Base-by-base conservation (phyloP, 1,140 invertebrate species). In the Gonatopus flavifemur region DNA sequence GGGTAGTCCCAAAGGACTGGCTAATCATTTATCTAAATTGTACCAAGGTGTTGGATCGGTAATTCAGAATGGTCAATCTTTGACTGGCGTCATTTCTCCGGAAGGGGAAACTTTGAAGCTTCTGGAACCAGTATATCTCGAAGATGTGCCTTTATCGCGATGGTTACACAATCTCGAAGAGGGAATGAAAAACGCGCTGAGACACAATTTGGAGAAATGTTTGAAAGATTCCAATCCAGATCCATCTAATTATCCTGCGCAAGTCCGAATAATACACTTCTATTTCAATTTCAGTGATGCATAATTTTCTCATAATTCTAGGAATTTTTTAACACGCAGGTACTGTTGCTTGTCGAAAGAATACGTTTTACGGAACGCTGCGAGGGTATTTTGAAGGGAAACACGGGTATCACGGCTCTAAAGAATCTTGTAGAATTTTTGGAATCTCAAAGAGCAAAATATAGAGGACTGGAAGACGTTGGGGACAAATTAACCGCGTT, bases 21-120 rank as follows among this genome's bases (percentile, higher is more conserved):
- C 97, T 73, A 83, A 87, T 0, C 95, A 98, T 75, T 79, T 98
- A 56, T 94, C 95, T 63, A 98, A 98, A 79, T 77, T 98, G 12
- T 98, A 96, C 76, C 88, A 93, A 46, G 96, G 96, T 3, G 90
- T 97, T 45, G 82, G 90, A 62, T 83, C 73, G 43, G 87, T 96
- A 5, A 71, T 83, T 32, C 89, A 90, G 69, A 83, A 86, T 53
- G 78, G 84, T 20, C 75, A 81, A 28, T 75, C 75, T 33, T 64
- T 85, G 28, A 82, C 84, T 37, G 93, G 95, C 49, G 69, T 84
- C 2, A 81, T 88, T 66, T 92, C 93, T 45, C 67, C 88, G 30
- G 86, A 98, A 77, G 87, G 92, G 52, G 92, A 97, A 83, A 74
- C 87, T 28, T 87, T 98, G n/a, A 70, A 77, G 6, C 78, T 99